These are phyloP conservation scores for Xenopus tropicalis DNA, from an alignment of 2,113 vertebrate species.

Conservation along the genomic window DNA sequence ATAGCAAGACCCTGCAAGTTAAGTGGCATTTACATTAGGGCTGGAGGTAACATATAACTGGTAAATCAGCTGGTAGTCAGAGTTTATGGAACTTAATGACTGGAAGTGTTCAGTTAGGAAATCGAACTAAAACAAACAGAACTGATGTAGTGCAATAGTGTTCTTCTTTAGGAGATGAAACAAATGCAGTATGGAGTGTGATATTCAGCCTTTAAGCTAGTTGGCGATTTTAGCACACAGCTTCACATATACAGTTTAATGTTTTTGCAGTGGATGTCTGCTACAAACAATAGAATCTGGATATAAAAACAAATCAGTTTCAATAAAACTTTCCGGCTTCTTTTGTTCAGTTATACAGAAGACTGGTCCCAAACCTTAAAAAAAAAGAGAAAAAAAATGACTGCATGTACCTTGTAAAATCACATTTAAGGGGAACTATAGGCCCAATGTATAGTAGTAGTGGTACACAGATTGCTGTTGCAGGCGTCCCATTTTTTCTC, in stretches of 20 bases:
- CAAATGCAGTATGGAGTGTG: background rate
- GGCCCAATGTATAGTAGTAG: too few species aligned
- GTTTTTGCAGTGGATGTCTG: conserved; percentile 14
- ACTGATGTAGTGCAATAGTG: conserved; percentile 15
- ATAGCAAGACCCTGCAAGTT: too few species aligned
- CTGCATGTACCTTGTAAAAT: too few species aligned
- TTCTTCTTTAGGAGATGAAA: background rate
- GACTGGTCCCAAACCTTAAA: conserved; percentile 92
- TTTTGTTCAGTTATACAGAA: conserved; percentile 78
- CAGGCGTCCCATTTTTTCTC: too few species aligned
- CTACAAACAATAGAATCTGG: conserved; percentile 26
- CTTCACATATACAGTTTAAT: conserved; percentile 22
- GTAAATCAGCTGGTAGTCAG: conserved; percentile 3
- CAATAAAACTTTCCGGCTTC: conserved; percentile 17
- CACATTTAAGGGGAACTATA: too few species aligned
- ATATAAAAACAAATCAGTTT: conserved; percentile 32
- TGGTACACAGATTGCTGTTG: too few species aligned
- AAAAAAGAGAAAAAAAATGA: conserved; percentile 37
- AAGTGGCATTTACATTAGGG: background rate
- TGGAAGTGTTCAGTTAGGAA: background rate
- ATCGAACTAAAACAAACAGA: conserved; percentile 10
- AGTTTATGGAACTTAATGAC: conserved; percentile 4
- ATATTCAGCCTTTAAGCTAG: background rate
- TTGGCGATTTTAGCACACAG: conserved; percentile 14
- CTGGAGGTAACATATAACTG: conserved; percentile 5